phyloP scores from a whole-genome alignment of 2,888 invertebrate species.

The Calameuta filiformis region DNA sequence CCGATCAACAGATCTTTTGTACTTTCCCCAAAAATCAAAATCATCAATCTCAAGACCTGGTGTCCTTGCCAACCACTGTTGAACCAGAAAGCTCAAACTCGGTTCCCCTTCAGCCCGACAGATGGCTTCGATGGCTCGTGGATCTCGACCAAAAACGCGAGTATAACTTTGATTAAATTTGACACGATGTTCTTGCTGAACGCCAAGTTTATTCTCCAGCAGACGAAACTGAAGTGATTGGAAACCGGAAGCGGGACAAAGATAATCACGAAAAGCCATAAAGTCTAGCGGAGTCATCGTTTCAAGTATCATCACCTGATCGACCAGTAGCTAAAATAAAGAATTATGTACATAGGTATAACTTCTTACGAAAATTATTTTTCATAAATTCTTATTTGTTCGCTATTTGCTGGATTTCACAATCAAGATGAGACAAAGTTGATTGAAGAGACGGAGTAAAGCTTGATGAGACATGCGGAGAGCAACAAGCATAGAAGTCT shows the following conservation, averaged over 20 bases:
- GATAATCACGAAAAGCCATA: conserved; percentile 94
- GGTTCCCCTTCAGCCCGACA: conserved; percentile 83
- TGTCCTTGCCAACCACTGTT: conserved; percentile 94
- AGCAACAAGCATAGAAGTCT: neutral
- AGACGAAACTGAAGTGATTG: conserved; percentile 97
- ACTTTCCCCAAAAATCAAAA: conserved; percentile 96
- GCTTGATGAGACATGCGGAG: too few relatives aligned
- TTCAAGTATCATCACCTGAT: conserved; percentile 97
- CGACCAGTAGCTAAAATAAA: conserved; percentile 83
- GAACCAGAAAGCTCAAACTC: conserved; percentile 86
- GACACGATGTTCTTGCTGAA: conserved; percentile 86
- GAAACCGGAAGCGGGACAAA: conserved; percentile 97
- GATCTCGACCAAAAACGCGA: conserved; percentile 84
- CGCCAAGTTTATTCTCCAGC: conserved; percentile 91
- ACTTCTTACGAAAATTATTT: neutral
- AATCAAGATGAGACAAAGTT: too few relatives aligned
- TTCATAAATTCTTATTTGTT: neutral
- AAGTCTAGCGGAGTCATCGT: conserved; percentile 99
- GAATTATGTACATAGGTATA: neutral
- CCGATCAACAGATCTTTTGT: conserved; percentile 77
- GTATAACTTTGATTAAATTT: conserved; percentile 94
- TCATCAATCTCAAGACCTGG: conserved; percentile 84
- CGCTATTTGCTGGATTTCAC: neutral
- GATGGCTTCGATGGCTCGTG: conserved; percentile 71
- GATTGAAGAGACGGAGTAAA: too few relatives aligned